phyloP scores from a whole-genome alignment of 2,888 invertebrate genomes.

The Brenthis hecate region DNA sequence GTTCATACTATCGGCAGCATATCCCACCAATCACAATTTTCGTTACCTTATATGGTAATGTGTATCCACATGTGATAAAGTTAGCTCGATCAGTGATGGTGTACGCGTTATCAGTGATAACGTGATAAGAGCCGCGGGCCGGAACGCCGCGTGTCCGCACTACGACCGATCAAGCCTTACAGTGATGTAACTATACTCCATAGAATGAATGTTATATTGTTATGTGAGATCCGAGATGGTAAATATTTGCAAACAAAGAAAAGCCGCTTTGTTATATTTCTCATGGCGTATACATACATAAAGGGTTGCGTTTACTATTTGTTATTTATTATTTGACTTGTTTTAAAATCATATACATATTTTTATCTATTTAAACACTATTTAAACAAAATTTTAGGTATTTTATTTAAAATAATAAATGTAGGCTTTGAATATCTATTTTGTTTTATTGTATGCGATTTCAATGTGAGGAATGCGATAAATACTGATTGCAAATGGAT shows the following conservation, averaged over 20 bases:
- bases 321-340: no score
- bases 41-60: conserved; percentile 91
- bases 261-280: neutral
- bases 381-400: no score
- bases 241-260: conserved; percentile 2
- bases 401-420: no score
- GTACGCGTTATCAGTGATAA: conserved; percentile 45
- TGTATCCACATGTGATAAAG: conserved; percentile 63
- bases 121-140: conserved; percentile 31
- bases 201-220: conserved; percentile 9
- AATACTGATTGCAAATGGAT: no score
- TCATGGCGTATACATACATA: no score
- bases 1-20: conserved; percentile 75
- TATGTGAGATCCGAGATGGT: neutral
- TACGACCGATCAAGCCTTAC: conserved; percentile 25
- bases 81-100: conserved; percentile 57
- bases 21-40: conserved; percentile 85
- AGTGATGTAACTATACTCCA: conserved; percentile 22
- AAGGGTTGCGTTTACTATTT: no score
- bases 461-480: no score
- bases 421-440: no score
- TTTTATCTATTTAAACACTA: no score
- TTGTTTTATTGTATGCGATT: no score
- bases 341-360: no score
- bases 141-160: conserved; percentile 28